Conservation (phyloP, 2,888 invertebrate species). For the Thereva nobilitata region DNA sequence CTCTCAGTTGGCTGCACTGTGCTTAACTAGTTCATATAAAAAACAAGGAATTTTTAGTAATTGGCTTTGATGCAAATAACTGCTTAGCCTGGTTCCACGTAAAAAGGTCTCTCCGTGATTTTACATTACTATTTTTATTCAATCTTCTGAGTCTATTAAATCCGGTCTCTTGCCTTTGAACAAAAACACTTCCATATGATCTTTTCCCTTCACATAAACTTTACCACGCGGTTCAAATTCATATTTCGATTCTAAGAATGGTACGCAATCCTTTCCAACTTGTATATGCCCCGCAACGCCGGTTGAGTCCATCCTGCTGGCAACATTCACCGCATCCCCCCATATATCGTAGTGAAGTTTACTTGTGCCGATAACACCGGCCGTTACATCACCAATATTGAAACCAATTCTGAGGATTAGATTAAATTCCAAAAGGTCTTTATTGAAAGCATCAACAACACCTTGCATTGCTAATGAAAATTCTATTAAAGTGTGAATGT, state of each 20-base stretch:
- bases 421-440: slow-evolving; percentile 88
- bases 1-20: too few relatives aligned
- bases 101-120: slow-evolving; percentile 1
- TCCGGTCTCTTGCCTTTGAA: slow-evolving; percentile 53
- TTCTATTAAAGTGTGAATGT: slow-evolving; percentile 87
- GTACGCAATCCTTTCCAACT: slow-evolving; percentile 75
- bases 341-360: slow-evolving; percentile 97
- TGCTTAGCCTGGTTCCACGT: too few relatives aligned
- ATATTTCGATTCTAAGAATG: slow-evolving; percentile 72
- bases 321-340: slow-evolving; percentile 98
- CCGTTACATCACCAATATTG: slow-evolving; percentile 94
- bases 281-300: slow-evolving; percentile 86
- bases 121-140: slow-evolving; percentile 3
- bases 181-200: slow-evolving; percentile 90
- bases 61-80: too few relatives aligned
- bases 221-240: slow-evolving; percentile 91
- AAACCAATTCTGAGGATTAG: slow-evolving; percentile 84
- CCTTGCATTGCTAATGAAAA: slow-evolving; percentile 91
- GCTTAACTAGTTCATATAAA: too few relatives aligned
- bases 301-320: slow-evolving; percentile 96
- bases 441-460: slow-evolving; percentile 84
- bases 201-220: slow-evolving; percentile 96
- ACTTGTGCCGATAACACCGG: slow-evolving; percentile 94
- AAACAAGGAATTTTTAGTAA: too few relatives aligned
- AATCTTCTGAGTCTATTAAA: slow-evolving; percentile 20